Conservation (phyloP, 2,888 invertebrate species). For the Nomada fucata region DNA sequence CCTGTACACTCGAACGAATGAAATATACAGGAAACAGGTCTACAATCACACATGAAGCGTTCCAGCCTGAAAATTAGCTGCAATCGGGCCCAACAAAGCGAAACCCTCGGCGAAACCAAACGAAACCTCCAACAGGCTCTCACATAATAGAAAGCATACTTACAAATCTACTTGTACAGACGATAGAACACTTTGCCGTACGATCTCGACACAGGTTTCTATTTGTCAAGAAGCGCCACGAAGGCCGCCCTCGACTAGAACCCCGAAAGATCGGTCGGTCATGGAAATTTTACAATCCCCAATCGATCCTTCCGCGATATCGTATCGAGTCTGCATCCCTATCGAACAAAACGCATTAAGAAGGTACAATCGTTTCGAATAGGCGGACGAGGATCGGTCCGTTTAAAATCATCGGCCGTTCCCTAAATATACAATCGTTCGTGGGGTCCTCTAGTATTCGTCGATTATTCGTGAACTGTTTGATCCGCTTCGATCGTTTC, state of each 20-base stretch:
- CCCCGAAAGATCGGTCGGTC: slow-evolving; percentile 25
- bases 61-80: slow-evolving; percentile 43
- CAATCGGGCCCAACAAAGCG: slow-evolving; percentile 31
- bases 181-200: background rate
- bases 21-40: slow-evolving; percentile 30
- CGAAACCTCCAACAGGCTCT: slow-evolving; percentile 36
- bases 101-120: slow-evolving; percentile 42
- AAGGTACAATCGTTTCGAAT: background rate
- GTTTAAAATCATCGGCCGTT: slow-evolving; percentile 8
- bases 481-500: background rate
- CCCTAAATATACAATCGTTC: slow-evolving; percentile 9
- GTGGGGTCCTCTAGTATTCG: background rate
- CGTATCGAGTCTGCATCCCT: background rate
- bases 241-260: slow-evolving; percentile 31
- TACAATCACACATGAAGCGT: slow-evolving; percentile 24
- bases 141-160: slow-evolving; percentile 50
- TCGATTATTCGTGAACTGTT: background rate
- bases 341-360: background rate
- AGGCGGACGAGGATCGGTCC: background rate
- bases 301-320: background rate
- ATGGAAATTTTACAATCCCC: background rate
- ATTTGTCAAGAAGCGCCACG: slow-evolving; percentile 8
- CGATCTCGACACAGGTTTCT: background rate
- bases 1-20: slow-evolving; percentile 4
- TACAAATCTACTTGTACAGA: slow-evolving; percentile 7